Percentiles rank a stretch among this genome's conserved stretches.
Conservation (phyloP, 2,113 vertebrate genomes). For the Capreolus pygargus region DNA sequence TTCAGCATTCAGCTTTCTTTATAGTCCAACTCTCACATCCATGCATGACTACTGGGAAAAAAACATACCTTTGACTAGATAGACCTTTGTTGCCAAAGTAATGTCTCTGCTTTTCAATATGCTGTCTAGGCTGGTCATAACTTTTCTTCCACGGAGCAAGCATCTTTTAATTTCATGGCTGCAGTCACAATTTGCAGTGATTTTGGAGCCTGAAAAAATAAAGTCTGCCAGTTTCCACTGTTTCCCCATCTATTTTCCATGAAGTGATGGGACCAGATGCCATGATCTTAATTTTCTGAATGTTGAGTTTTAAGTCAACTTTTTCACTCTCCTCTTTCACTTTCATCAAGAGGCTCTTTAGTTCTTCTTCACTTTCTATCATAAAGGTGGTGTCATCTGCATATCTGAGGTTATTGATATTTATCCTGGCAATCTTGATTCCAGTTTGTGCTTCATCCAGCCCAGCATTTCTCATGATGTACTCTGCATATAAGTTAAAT, state of each 20-base stretch:
- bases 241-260: neutral
- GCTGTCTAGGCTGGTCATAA: neutral
- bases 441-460: neutral
- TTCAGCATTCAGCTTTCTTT: accelerated
- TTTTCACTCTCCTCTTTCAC: neutral
- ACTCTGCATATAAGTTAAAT: neutral
- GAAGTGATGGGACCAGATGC: neutral
- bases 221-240: neutral
- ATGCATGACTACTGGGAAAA: neutral
- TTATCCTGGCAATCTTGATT: neutral
- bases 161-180: neutral
- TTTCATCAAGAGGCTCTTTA: neutral
- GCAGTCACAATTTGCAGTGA: neutral
- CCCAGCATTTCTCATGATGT: neutral
- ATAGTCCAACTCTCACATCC: neutral
- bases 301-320: neutral
- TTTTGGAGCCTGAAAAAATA: neutral
- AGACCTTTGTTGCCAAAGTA: neutral
- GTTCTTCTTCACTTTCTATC: neutral
- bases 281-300: neutral
- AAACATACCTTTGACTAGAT: neutral
- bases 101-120: neutral
- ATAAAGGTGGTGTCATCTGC: neutral
- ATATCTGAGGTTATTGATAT: neutral
- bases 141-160: neutral